A percentile compares a stretch with the other conserved stretches of the same genome.
Evolutionary conservation across 2,113 vertebrate species (phyloP).

Genomic region (Nerophis ophidion): DNA sequence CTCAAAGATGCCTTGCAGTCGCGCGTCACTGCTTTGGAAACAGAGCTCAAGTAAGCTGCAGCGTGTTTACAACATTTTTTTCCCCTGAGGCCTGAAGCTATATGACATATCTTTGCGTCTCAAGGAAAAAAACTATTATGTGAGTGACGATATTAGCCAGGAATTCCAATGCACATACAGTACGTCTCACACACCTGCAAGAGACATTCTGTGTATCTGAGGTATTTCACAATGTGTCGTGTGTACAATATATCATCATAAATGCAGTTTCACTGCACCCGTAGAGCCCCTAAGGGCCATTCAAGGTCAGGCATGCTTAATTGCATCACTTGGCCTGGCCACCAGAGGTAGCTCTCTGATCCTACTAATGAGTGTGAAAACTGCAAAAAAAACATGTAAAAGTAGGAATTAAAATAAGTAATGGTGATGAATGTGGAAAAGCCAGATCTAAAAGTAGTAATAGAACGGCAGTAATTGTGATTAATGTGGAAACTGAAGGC

Average conservation of each 20-base stretch:
- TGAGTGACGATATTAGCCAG: slow-evolving; percentile 9
- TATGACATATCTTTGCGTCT: slow-evolving; percentile 6
- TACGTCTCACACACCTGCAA: slow-evolving; percentile 17
- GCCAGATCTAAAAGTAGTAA: too few species aligned
- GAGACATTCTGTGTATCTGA: slow-evolving; percentile 11
- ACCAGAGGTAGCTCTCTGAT: slow-evolving; percentile 36
- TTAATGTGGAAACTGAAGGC: too few species aligned
- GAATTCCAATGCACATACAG: slow-evolving; percentile 17
- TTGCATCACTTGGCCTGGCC: slow-evolving; percentile 12
- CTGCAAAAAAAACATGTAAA: too few species aligned
- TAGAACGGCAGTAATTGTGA: too few species aligned
- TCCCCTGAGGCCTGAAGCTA: slow-evolving; percentile 2
- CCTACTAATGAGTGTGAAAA: background rate
- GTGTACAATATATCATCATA: slow-evolving; percentile 28
- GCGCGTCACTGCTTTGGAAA: slow-evolving; percentile 80
- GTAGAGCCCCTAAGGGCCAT: slow-evolving; percentile 16
- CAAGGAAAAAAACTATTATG: slow-evolving; percentile 10
- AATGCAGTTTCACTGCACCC: slow-evolving; percentile 23
- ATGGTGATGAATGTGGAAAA: too few species aligned
- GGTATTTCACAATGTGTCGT: slow-evolving; percentile 26
- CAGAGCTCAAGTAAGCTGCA: slow-evolving; percentile 79
- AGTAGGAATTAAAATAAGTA: too few species aligned
- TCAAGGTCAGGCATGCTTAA: slow-evolving; percentile 11
- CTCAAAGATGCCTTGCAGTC: slow-evolving; percentile 83
- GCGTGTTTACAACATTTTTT: background rate